phyloP scores from a whole-genome alignment of 1,140 invertebrate species.

The Drosophila gunungcola region DNA sequence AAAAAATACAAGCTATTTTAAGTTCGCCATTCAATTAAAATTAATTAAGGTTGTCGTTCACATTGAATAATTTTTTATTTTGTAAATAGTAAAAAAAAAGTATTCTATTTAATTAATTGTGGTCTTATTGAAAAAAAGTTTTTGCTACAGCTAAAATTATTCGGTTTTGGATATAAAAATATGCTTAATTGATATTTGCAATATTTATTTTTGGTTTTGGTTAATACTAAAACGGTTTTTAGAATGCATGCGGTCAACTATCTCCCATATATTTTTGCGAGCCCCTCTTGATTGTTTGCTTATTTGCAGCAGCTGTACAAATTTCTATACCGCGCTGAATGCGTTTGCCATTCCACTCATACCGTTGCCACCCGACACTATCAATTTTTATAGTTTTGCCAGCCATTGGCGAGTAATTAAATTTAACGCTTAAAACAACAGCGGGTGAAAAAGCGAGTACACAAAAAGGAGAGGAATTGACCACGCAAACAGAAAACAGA shows the following conservation, averaged over 20 bases:
- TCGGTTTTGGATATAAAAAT: slow-evolving; percentile 12
- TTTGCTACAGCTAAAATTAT: not conserved
- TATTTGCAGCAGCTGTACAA: slow-evolving; percentile 66
- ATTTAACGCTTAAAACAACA: slow-evolving; percentile 81
- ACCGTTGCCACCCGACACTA: slow-evolving; percentile 7
- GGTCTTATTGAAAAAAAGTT: slow-evolving; percentile 6
- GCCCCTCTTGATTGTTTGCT: slow-evolving; percentile 49
- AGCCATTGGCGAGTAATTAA: slow-evolving; percentile 74
- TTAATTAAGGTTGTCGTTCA: slow-evolving; percentile 11
- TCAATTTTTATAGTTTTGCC: slow-evolving; percentile 52
- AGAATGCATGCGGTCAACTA: slow-evolving; percentile 18
- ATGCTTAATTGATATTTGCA: slow-evolving; percentile 2
- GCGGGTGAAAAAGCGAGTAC: slow-evolving; percentile 14
- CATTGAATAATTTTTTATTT: not conserved
- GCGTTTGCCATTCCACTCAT: slow-evolving; percentile 17
- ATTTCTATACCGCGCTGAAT: slow-evolving; percentile 47
- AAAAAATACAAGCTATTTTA: not conserved
- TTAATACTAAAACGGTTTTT: slow-evolving; percentile 31
- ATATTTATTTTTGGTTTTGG: slow-evolving; percentile 38
- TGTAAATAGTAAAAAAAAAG: not conserved
- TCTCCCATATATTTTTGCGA: slow-evolving; percentile 17
- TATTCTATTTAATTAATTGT: slow-evolving; percentile 24
- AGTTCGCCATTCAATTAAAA: slow-evolving; percentile 7
- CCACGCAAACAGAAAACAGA: slow-evolving; percentile 65
- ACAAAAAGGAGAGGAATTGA: slow-evolving; percentile 43